Evolutionary conservation across 2,888 invertebrate species (phyloP), one percentile per base, ranked within the genome.

Genomic region (Neria commutata): DNA sequence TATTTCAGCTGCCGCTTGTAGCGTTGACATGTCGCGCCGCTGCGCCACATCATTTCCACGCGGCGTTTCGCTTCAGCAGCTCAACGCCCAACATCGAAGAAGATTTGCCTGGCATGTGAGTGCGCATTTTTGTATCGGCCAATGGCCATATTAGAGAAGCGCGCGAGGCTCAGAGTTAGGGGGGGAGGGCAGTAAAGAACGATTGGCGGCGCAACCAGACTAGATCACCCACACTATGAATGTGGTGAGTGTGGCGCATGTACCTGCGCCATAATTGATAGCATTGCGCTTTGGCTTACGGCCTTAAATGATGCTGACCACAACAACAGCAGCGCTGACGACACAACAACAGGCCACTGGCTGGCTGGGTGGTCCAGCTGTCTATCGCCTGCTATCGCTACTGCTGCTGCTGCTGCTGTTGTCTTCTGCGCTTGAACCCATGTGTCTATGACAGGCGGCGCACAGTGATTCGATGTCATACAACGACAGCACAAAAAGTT

Each of bases 401-500:
- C n/a, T 10, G n/a, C 37, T n/a, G 37, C 37, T 66, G 42, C 34
- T 54, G 46, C 11, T 24, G 40, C 42, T 51, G 51, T 42, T 40
- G 40, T 33, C 48, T 24, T 34, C 48, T 49, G 56, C 50, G 50
- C 56, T 56, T 56, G 50, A 56, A 48, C 50, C 45, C 25, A 56
- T n/a, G 48, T 46, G 48, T 48, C 37, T 52, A 26, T 53, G 50
- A 45, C 53, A 58, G 53, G 8, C n/a, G n/a, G n/a, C n/a, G n/a
- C n/a, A n/a, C n/a, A n/a, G n/a, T n/a, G n/a, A n/a, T n/a, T n/a
- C n/a, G n/a, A n/a, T n/a, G n/a, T n/a, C n/a, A n/a, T n/a, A n/a
- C n/a, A n/a, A n/a, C n/a, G n/a, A n/a, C n/a, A n/a, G 26, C 19
- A 21, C 11, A 21, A n/a, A n/a, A n/a, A n/a, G n/a, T n/a, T n/a